phyloP scores from a whole-genome alignment of 2,797 vertebrate species.

The Microctenopoma lineatum region DNA sequence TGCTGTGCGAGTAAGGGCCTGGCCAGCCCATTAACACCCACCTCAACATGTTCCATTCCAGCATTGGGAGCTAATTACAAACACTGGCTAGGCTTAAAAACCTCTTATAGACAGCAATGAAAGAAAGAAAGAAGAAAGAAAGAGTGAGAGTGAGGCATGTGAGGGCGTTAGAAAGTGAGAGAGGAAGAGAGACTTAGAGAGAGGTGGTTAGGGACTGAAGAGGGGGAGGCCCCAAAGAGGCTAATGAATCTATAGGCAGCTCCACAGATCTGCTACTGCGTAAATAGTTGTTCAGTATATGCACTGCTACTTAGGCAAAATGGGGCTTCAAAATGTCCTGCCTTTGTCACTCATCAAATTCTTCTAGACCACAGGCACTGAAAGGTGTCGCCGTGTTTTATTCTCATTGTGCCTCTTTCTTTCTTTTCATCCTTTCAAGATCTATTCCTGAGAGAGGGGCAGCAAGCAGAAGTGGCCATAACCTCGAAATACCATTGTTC shows the following conservation, averaged over 20 bases:
- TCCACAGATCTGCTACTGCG: conserved; percentile 91
- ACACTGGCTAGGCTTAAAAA: conserved; percentile 90
- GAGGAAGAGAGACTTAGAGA: conserved; percentile 61
- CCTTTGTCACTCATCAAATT: conserved; percentile 97
- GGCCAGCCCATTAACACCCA: conserved; percentile 89
- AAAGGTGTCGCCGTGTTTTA: conserved; percentile 81
- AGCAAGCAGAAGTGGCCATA: conserved; percentile 42
- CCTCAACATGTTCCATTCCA: conserved; percentile 91
- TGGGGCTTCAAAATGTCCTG: conserved; percentile 91
- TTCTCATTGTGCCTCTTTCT: conserved; percentile 61
- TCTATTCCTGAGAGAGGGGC: conserved; percentile 42
- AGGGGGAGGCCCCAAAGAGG: conserved; percentile 89
- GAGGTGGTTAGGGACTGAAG: conserved; percentile 84
- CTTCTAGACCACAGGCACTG: conserved; percentile 91
- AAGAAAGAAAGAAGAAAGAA: conserved; percentile 75
- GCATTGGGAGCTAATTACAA: conserved; percentile 97
- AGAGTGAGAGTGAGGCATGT: conserved; percentile 76
- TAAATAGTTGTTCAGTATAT: conserved; percentile 87
- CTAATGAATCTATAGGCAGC: conserved; percentile 99
- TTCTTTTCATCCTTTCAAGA: conserved; percentile 71
- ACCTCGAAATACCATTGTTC: conserved; percentile 48
- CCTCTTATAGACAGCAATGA: conserved; percentile 93
- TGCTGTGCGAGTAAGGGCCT: conserved; percentile 88
- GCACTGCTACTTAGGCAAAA: conserved; percentile 93
- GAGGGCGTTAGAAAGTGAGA: conserved; percentile 83